phyloP scores from a whole-genome alignment of 1,140 invertebrate species.

The Drosophila kurseongensis region DNA sequence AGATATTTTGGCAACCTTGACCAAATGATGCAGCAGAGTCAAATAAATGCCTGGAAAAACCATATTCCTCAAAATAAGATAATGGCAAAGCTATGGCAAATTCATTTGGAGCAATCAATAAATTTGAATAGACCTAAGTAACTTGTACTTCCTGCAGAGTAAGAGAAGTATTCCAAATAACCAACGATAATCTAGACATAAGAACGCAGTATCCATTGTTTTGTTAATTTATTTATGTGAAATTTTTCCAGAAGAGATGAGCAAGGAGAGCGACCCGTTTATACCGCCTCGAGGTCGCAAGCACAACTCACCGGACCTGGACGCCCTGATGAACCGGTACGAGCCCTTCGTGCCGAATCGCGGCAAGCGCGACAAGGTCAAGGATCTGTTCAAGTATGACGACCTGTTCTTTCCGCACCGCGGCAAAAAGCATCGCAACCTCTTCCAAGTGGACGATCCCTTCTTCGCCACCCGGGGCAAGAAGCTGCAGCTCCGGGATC shows the following conservation, averaged over 20 bases:
- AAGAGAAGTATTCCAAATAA: no score
- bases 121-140: no score
- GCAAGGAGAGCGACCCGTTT: constrained; percentile 66
- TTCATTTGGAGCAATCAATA: no score
- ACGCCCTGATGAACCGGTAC: constrained; percentile 66
- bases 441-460: constrained; percentile 63
- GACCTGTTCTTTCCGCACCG: constrained; percentile 83
- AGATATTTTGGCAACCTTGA: no score
- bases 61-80: no score
- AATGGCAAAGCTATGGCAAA: no score
- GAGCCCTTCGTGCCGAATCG: constrained; percentile 82
- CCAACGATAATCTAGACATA: background rate
- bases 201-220: background rate
- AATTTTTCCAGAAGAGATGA: constrained; percentile 36
- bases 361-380: constrained; percentile 80
- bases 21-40: no score
- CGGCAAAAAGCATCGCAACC: constrained; percentile 71
- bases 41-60: no score
- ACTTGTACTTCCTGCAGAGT: no score
- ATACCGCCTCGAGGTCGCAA: constrained; percentile 80
- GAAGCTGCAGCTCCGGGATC: constrained; percentile 73
- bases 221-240: background rate
- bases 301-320: constrained; percentile 70
- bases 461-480: constrained; percentile 77
- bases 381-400: constrained; percentile 82